Percentiles rank a stretch among this genome's conserved stretches.
These are phyloP conservation scores for Agapornis canus DNA, from an alignment of 2,797 vertebrate species.

Conservation along the genomic window DNA sequence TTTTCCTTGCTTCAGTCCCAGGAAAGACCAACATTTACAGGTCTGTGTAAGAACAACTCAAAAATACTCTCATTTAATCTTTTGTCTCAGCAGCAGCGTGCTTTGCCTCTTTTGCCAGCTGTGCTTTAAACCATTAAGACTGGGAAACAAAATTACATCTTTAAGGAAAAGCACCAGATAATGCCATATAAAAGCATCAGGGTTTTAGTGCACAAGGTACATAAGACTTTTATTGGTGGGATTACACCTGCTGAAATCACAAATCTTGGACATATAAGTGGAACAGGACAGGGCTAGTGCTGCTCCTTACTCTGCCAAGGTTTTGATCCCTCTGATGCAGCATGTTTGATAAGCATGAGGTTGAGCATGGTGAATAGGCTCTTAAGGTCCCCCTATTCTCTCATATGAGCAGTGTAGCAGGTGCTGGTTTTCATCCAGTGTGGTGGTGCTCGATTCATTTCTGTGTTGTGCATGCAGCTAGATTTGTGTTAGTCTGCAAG, in stretches of 20 bases:
- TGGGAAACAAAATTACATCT: background rate
- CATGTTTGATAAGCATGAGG: background rate
- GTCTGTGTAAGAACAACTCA: background rate
- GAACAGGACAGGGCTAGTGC: background rate
- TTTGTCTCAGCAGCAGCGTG: background rate
- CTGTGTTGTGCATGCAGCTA: background rate
- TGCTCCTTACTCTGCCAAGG: background rate
- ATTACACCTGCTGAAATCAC: background rate
- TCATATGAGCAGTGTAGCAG: background rate
- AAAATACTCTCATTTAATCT: background rate
- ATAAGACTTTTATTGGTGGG: background rate
- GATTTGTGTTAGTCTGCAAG: background rate
- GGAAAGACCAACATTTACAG: background rate
- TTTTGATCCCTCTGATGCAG: background rate
- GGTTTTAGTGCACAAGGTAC: background rate
- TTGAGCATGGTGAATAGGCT: fast-evolving
- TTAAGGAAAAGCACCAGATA: background rate
- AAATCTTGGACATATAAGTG: background rate
- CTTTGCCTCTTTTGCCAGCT: background rate
- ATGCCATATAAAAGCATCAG: background rate
- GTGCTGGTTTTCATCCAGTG: background rate
- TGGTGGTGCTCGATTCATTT: background rate
- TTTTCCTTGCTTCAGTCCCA: background rate
- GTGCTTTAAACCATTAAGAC: background rate
- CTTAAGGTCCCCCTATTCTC: fast-evolving